A percentile compares a stretch with the other conserved stretches of the same genome.
Conservation (phyloP, 2,113 vertebrate genomes). For the Archilochus colubris region DNA sequence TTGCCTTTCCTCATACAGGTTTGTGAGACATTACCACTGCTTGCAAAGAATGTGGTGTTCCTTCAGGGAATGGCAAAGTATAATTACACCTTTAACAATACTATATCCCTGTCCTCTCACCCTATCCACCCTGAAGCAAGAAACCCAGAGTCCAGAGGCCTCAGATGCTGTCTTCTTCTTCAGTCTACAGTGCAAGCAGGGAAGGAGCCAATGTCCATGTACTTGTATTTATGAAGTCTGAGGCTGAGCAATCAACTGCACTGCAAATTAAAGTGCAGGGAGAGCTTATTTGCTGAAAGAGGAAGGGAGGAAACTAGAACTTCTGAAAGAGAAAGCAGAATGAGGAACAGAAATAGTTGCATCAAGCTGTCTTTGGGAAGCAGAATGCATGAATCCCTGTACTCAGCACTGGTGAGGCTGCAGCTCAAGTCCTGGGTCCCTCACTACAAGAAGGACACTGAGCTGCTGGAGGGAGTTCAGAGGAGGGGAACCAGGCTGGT, state of each 20-base stretch:
- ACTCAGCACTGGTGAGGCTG: too few species aligned
- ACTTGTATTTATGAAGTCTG: not conserved
- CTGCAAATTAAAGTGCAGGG: not conserved
- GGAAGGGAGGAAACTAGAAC: slow-evolving; percentile 39
- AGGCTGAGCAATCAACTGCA: not conserved
- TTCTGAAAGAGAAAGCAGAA: slow-evolving; percentile 28
- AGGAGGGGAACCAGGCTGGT: too few species aligned
- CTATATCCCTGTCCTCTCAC: not conserved
- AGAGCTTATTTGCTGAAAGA: not conserved
- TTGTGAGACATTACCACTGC: not conserved
- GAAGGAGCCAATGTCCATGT: not conserved
- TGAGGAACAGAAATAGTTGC: slow-evolving; percentile 51
- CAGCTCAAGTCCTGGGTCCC: too few species aligned
- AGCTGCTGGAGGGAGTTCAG: too few species aligned
- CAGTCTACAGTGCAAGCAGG: not conserved
- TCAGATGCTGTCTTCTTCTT: not conserved
- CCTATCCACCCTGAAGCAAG: slow-evolving; percentile 4
- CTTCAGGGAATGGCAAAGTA: not conserved
- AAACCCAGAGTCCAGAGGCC: not conserved
- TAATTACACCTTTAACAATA: not conserved
- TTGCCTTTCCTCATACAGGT: not conserved
- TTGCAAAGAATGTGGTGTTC: not conserved
- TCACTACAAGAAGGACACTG: too few species aligned
- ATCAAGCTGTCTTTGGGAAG: not conserved
- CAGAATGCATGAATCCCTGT: too few species aligned